Evolutionary conservation across 2,888 invertebrate species (phyloP).

Genomic region (Lasioglossum leucozonium): DNA sequence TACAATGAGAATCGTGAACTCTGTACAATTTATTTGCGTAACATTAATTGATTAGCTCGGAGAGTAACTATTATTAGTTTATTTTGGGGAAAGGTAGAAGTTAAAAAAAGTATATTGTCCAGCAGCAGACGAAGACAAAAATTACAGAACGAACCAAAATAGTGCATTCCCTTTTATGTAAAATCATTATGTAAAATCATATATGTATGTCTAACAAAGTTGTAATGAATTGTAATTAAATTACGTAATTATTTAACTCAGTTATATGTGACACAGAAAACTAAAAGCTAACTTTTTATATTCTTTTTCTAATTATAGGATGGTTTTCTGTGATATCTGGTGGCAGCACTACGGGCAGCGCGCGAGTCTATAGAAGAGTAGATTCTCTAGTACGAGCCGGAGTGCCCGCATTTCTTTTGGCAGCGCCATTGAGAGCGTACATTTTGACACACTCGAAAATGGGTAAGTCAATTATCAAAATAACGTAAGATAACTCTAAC

Average conservation of each 20-base stretch:
- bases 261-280: no score
- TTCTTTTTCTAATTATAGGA: constrained; percentile 75
- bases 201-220: not conserved
- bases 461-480: constrained; percentile 75
- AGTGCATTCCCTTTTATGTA: not conserved
- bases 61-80: not conserved
- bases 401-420: constrained; percentile 82
- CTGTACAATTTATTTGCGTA: not conserved
- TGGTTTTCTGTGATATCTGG: constrained; percentile 85
- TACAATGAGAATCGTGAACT: constrained; percentile 13
- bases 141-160: not conserved
- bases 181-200: not conserved
- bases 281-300: constrained; percentile 8
- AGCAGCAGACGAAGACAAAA: not conserved
- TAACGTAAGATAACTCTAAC: not conserved
- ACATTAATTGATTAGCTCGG: not conserved
- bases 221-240: not conserved
- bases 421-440: constrained; percentile 81
- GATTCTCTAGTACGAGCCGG: constrained; percentile 82
- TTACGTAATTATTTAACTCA: not conserved
- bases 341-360: constrained; percentile 79
- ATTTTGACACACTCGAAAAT: constrained; percentile 83
- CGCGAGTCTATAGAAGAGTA: constrained; percentile 82
- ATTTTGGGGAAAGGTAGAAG: not conserved
- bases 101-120: not conserved